Conservation (phyloP, 2,888 invertebrate species). For the Lasioglossum morio region DNA sequence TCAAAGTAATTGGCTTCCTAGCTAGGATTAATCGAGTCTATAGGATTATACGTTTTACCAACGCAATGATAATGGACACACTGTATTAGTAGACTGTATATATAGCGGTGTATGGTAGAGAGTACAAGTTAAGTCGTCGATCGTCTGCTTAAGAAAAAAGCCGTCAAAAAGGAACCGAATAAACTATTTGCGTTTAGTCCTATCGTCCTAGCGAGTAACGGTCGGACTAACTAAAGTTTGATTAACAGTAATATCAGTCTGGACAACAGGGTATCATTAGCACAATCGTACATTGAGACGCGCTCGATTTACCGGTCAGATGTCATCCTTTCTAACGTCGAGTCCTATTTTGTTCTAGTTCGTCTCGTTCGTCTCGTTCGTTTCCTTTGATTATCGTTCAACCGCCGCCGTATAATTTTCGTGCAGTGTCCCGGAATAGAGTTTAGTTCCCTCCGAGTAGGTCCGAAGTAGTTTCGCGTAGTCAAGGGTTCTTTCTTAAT, state of each 20-base stretch:
- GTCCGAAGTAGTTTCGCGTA: conserved; percentile 16
- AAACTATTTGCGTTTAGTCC: conserved; percentile 22
- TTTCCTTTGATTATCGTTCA: background rate
- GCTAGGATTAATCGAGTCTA: conserved; percentile 75
- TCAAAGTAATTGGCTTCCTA: conserved; percentile 78
- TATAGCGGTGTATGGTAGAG: conserved; percentile 72
- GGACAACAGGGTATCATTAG: conserved; percentile 74
- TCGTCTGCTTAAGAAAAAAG: conserved; percentile 77
- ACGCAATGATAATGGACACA: conserved; percentile 67
- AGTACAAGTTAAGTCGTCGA: conserved; percentile 67
- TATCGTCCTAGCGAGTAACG: conserved; percentile 10
- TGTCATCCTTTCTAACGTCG: conserved; percentile 27
- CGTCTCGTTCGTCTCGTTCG: background rate
- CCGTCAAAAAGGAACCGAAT: conserved; percentile 20
- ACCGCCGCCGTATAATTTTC: background rate
- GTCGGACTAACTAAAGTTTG: conserved; percentile 25
- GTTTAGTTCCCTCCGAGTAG: background rate
- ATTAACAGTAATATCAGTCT: conserved; percentile 63
- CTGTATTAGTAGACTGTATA: conserved; percentile 74
- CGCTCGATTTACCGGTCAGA: conserved; percentile 47
- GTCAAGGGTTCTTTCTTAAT: conserved; percentile 72
- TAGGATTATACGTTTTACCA: conserved; percentile 72
- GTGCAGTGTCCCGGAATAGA: background rate
- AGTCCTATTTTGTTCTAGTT: background rate
- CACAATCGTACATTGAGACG: conserved; percentile 42